phyloP scores from a whole-genome alignment of 2,113 vertebrate species.

The Acrocephalus kingi region DNA sequence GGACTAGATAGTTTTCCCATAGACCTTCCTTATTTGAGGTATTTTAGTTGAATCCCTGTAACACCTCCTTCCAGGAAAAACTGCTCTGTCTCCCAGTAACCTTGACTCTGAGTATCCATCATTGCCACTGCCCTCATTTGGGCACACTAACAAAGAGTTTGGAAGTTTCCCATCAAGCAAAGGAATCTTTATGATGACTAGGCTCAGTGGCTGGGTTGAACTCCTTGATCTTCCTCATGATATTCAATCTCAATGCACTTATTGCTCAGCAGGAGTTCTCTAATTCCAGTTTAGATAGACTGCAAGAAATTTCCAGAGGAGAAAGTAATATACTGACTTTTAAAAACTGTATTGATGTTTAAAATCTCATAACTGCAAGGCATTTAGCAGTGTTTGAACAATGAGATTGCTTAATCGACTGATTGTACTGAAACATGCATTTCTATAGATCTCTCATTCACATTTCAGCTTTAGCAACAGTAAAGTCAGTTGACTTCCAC shows the following conservation, averaged over 20 bases:
- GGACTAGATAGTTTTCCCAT: background rate
- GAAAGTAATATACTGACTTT: slow-evolving; percentile 67
- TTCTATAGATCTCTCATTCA: slow-evolving; percentile 21
- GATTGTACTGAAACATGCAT: slow-evolving; percentile 11
- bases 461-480: slow-evolving; percentile 20
- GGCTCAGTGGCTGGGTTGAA: background rate
- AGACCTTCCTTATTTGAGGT: background rate
- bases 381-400: slow-evolving; percentile 65
- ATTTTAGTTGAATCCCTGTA: background rate
- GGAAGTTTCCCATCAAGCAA: background rate
- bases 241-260: slow-evolving; percentile 34
- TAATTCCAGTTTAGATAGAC: slow-evolving; percentile 28
- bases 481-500: background rate
- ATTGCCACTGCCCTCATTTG: background rate
- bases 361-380: slow-evolving; percentile 69
- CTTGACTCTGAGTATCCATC: background rate
- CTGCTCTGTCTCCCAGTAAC: background rate
- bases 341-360: slow-evolving; percentile 70
- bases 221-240: slow-evolving; percentile 11
- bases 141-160: background rate
- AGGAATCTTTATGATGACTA: background rate
- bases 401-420: slow-evolving; percentile 63
- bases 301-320: slow-evolving; percentile 46
- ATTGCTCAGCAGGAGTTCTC: slow-evolving; percentile 41
- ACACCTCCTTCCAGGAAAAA: background rate